These are phyloP conservation scores for Aradophagus sp. DNA, from an alignment of 1,140 invertebrate genomes.

Conservation along the genomic window DNA sequence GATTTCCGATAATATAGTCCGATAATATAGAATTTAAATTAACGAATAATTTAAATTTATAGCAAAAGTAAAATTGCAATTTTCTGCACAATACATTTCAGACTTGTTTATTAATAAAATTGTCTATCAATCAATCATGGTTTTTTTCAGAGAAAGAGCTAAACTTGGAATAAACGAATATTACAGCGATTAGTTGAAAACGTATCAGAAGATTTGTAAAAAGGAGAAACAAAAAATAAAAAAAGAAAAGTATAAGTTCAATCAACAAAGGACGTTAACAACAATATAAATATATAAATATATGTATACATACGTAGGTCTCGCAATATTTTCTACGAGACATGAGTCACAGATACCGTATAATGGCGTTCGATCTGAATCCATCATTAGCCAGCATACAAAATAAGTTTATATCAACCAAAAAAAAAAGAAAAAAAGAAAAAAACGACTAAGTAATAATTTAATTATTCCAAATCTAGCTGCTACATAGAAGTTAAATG, in stretches of 20 bases:
- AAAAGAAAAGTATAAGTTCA: slow-evolving; percentile 4
- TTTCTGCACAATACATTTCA: too few species aligned
- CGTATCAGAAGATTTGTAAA: slow-evolving; percentile 7
- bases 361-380: slow-evolving; percentile 22
- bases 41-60: too few species aligned
- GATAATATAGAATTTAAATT: too few species aligned
- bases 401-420: slow-evolving; percentile 23
- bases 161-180: slow-evolving; percentile 37
- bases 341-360: not conserved
- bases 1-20: too few species aligned
- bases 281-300: slow-evolving; percentile 14
- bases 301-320: slow-evolving; percentile 6
- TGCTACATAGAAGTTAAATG: slow-evolving; percentile 19
- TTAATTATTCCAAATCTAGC: slow-evolving; percentile 33
- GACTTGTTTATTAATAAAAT: too few species aligned
- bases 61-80: too few species aligned
- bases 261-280: slow-evolving; percentile 16
- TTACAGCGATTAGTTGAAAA: slow-evolving; percentile 22
- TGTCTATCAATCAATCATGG: not conserved
- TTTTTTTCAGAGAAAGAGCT: slow-evolving; percentile 22
- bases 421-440: too few species aligned
- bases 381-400: slow-evolving; percentile 24
- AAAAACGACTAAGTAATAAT: slow-evolving; percentile 25
- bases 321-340: slow-evolving; percentile 9
- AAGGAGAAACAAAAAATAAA: slow-evolving; percentile 1